phyloP scores from a whole-genome alignment of 2,113 vertebrate genomes.

The Scophthalmus maximus region DNA sequence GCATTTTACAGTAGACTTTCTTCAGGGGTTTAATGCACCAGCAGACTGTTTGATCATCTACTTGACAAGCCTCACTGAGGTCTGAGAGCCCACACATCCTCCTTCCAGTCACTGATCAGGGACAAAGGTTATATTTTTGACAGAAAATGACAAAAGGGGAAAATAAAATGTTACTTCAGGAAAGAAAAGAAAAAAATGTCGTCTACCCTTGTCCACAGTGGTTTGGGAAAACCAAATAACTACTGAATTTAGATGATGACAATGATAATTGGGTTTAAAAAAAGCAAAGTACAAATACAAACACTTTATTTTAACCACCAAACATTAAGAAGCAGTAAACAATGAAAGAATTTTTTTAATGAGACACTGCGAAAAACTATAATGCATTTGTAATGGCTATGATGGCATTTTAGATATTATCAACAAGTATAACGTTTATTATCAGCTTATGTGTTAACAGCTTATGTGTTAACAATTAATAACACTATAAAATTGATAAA shows the following conservation, averaged over 20 bases:
- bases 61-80: constrained; percentile 47
- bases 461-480: neutral
- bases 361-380: neutral
- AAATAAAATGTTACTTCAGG: neutral
- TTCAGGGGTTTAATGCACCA: constrained; percentile 48
- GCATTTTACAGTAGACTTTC: constrained; percentile 53
- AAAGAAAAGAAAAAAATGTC: no score
- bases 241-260: no score
- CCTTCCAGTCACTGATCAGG: constrained; percentile 7
- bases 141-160: neutral
- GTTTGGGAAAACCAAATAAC: constrained; percentile 17
- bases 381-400: neutral
- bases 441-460: constrained; percentile 6
- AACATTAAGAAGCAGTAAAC: constrained; percentile 7
- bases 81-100: constrained; percentile 27
- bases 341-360: constrained; percentile 8
- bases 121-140: constrained; percentile 19
- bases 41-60: constrained; percentile 58
- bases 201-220: no score
- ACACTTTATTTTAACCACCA: neutral
- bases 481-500: neutral
- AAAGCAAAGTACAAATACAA: constrained; percentile 1
- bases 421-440: neutral
- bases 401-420: neutral
- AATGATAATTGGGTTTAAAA: no score